A percentile compares a stretch with the other conserved stretches of the same genome.
Evolutionary conservation across 2,888 invertebrate species (phyloP).

Genomic region (Lutraria lutraria): DNA sequence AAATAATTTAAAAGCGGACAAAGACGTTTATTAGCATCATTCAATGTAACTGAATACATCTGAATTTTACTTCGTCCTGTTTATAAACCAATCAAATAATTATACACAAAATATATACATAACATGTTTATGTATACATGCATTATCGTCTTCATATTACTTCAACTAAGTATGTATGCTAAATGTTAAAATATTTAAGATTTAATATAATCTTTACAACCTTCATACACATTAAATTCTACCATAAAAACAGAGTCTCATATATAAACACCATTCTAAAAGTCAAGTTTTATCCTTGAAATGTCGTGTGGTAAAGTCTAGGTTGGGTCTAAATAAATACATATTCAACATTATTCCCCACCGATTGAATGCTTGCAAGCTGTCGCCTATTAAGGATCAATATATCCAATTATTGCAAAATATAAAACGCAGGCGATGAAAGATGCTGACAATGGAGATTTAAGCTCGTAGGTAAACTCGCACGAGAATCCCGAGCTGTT

Average conservation of each 20-base stretch:
- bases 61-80: no score
- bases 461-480: conserved; percentile 6
- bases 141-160: no score
- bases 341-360: not conserved
- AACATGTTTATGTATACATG: no score
- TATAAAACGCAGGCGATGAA: conserved; percentile 40
- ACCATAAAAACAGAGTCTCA: not conserved
- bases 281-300: not conserved
- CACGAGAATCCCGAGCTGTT: not conserved
- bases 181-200: not conserved
- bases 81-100: no score
- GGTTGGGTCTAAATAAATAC: not conserved
- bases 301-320: not conserved
- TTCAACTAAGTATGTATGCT: not conserved
- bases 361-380: conserved; percentile 30
- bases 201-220: not conserved
- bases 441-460: conserved; percentile 49
- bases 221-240: not conserved
- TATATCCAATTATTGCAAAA: conserved; percentile 43
- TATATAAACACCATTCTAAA: not conserved
- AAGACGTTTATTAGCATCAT: no score
- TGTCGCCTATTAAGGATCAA: conserved; percentile 32
- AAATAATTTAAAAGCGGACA: no score
- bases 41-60: no score
- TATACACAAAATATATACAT: no score